Percentiles rank a stretch among this genome's conserved stretches.
phyloP scores from a whole-genome alignment of 2,888 invertebrate genomes.

The Lapara coniferarum region DNA sequence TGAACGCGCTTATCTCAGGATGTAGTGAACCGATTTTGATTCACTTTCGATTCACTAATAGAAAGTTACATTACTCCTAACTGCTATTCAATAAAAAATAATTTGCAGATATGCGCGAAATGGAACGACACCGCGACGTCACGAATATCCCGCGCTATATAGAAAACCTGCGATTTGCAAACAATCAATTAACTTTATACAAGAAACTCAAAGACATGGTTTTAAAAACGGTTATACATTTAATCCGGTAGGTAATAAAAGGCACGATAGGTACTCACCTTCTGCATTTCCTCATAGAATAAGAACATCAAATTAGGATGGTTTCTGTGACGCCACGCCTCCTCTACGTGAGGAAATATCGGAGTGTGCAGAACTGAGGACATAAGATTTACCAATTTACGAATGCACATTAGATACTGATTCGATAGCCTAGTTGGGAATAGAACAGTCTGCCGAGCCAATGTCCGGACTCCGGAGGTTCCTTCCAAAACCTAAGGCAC shows the following conservation, averaged over 20 bases:
- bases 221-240: no score
- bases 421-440: no score
- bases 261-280: conserved; percentile 45
- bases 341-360: conserved; percentile 88
- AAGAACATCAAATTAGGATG: conserved; percentile 87
- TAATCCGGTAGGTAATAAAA: no score
- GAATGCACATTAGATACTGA: background rate
- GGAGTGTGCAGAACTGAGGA: conserved; percentile 86
- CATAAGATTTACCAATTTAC: background rate
- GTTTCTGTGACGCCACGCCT: conserved; percentile 86
- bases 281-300: conserved; percentile 90
- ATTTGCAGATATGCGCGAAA: conserved; percentile 80
- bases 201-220: no score
- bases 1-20: no score
- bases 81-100: no score
- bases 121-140: conserved; percentile 92
- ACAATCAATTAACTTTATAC: background rate
- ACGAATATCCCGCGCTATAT: conserved; percentile 91
- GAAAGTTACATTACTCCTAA: no score
- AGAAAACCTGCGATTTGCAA: conserved; percentile 75
- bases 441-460: no score
- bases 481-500: no score
- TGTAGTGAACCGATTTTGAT: no score
- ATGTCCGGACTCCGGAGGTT: no score
- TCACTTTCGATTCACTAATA: no score